Percentiles rank a stretch among this genome's conserved stretches.
Conservation (phyloP, 2,888 invertebrate species). For the Synergus gifuensis region DNA sequence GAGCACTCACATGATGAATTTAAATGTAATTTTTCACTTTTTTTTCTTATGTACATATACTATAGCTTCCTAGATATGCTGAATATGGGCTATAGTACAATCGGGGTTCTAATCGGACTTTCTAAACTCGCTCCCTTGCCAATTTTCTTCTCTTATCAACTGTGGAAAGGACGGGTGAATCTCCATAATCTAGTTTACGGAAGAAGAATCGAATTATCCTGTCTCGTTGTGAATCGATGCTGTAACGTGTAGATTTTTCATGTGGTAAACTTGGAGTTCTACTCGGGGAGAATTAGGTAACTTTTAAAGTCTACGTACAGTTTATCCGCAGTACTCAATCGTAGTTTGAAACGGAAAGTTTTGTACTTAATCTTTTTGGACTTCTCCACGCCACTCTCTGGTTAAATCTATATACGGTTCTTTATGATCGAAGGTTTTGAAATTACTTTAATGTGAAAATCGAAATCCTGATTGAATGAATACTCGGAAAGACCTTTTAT, state of each 20-base stretch:
- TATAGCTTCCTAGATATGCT: conserved; percentile 82
- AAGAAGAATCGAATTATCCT: conserved; percentile 16
- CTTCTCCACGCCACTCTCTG: conserved; percentile 7
- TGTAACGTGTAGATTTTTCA: conserved; percentile 32
- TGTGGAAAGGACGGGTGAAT: conserved; percentile 77
- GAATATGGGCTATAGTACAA: conserved; percentile 84
- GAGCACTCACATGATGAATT: not conserved
- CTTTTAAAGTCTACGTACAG: conserved; percentile 64
- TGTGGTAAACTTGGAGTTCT: conserved; percentile 21
- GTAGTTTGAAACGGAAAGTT: conserved; percentile 65
- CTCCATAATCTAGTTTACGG: not conserved
- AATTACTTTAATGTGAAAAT: not conserved
- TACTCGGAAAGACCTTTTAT: too few species aligned
- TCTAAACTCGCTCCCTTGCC: conserved; percentile 86
- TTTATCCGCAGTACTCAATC: conserved; percentile 64
- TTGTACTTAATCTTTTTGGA: conserved; percentile 42
- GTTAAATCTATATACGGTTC: conserved; percentile 1
- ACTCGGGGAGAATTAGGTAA: conserved; percentile 43
- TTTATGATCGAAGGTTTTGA: not conserved
- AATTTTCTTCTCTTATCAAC: conserved; percentile 80
- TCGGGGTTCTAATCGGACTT: conserved; percentile 87
- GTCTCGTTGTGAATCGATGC: not conserved
- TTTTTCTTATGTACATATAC: conserved; percentile 81
- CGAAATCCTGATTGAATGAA: not conserved
- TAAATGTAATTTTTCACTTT: conserved; percentile 15